Base-by-base conservation (phyloP, 2,113 vertebrate genomes). In the Gnathonemus echidnorhynchus region DNA sequence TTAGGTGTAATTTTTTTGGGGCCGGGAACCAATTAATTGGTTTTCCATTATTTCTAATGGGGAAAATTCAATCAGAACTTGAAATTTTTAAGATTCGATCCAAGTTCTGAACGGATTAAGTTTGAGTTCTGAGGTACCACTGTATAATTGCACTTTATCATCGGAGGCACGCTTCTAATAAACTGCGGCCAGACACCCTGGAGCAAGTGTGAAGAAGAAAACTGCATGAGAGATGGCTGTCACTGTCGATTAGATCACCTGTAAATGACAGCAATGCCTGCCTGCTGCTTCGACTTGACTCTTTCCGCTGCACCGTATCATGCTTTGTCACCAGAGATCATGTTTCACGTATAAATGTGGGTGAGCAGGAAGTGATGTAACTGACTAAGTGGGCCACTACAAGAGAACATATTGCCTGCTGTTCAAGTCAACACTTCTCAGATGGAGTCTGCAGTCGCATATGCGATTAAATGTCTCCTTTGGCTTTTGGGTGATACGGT, bases 171-270 rank as follows among this genome's bases (percentile, higher is more conserved):
- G 77, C 58, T 89, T 86, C 89, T 92, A 90, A 89, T 58, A 92
- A 90, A 90, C 42, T 90, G 89, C 86, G 85, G 58, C 45, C 53
- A 91, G 39, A 89, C 46, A 80, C 35, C 49, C 84, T 46, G 92
- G 92, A 93, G 91, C 91, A 85, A 42, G 48, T 48, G 49, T 66
- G 35, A 39, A 39, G 2, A 70, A 87, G 5, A 83, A 77, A 83
- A 39, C 50, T 35, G 50, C n/a, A 31, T 93, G 93, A 91, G 42
- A 85, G 94, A 94, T 93, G 92, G 93, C 93, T 94, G 94, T 95
- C 95, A 94, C 92, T 94, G 92, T 93, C 89, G 93, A 94, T 92
- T 95, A 92, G 91, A 91, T 91, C 91, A 92, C 89, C 91, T 88
- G 91, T 94, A 92, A 93, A 91, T 92, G 91, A 90, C 91, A 91